Percentiles rank a stretch among this genome's conserved stretches.
Conservation (phyloP, 2,113 vertebrate species). For the Copsychus sechellarum region DNA sequence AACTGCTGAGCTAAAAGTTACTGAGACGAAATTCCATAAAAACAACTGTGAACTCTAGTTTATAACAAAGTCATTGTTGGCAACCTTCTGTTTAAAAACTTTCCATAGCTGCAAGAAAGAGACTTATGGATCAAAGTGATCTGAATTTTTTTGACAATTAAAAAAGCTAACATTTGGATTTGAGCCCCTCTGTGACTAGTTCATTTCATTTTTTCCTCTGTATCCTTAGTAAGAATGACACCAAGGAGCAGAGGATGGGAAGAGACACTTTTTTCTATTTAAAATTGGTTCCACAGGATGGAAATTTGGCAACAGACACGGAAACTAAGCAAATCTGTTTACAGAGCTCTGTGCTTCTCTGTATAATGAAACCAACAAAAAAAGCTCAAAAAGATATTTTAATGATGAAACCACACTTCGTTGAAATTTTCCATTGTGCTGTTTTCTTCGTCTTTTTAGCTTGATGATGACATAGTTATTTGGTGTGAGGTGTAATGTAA, state of each 20-base stretch:
- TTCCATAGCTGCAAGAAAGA: conserved; percentile 44
- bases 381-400: conserved; percentile 8
- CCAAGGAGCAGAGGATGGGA: conserved; percentile 30
- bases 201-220: conserved; percentile 36
- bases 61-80: conserved; percentile 57
- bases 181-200: conserved; percentile 25
- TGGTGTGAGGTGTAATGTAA: neutral
- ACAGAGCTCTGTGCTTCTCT: conserved; percentile 45
- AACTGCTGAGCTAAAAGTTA: conserved; percentile 64
- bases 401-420: neutral
- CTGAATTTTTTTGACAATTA: neutral
- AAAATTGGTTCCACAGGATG: conserved; percentile 71
- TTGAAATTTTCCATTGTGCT: conserved; percentile 23
- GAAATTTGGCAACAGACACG: conserved; percentile 69
- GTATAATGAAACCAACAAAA: conserved; percentile 54
- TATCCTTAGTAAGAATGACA: conserved; percentile 43
- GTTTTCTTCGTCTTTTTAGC: neutral
- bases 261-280: conserved; percentile 38
- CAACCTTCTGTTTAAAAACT: conserved; percentile 48
- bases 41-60: conserved; percentile 62
- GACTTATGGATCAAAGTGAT: conserved; percentile 33
- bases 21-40: conserved; percentile 65
- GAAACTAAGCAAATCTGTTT: conserved; percentile 74
- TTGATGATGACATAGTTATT: neutral
- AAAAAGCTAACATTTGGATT: conserved; percentile 35